phyloP scores from a whole-genome alignment of 2,113 vertebrate genomes.

The Willisornis vidua region DNA sequence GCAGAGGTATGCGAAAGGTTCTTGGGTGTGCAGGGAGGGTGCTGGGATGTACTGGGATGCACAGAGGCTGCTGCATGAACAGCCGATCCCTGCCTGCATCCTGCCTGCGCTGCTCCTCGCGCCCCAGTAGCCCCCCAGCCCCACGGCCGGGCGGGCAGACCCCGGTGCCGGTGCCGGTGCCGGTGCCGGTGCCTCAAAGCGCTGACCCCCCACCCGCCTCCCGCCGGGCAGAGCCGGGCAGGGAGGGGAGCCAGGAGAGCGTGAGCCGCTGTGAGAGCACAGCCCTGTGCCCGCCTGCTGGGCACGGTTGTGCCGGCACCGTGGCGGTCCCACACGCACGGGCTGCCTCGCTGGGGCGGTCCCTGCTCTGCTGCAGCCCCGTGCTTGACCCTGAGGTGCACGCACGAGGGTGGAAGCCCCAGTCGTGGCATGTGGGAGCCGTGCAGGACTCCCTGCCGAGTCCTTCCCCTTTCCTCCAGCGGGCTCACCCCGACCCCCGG shows the following conservation, averaged over 20 bases:
- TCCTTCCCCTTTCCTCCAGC: not conserved
- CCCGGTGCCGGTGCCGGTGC: not conserved
- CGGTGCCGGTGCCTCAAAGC: not conserved
- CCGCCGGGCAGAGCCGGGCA: not conserved
- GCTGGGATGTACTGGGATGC: not conserved
- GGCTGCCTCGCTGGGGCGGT: too few relatives aligned
- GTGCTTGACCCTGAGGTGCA: fast-evolving
- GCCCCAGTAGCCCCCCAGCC: not conserved
- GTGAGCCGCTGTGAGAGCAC: not conserved
- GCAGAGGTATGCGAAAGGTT: too few relatives aligned
- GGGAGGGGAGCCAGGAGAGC: not conserved
- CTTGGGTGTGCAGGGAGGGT: too few relatives aligned
- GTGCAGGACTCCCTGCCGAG: not conserved
- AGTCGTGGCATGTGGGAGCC: fast-evolving
- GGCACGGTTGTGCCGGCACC: not conserved
- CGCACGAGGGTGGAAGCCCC: fast-evolving
- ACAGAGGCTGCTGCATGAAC: not conserved
- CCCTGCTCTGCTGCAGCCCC: not conserved
- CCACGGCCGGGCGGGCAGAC: not conserved
- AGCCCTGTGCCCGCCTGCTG: not conserved
- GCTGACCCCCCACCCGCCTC: too few relatives aligned
- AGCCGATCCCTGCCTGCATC: not conserved
- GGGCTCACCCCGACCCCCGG: not conserved
- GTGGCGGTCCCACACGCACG: fast-evolving
- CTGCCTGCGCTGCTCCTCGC: not conserved